Conservation (phyloP, 2,113 vertebrate species). For the Aptenodytes forsteri region DNA sequence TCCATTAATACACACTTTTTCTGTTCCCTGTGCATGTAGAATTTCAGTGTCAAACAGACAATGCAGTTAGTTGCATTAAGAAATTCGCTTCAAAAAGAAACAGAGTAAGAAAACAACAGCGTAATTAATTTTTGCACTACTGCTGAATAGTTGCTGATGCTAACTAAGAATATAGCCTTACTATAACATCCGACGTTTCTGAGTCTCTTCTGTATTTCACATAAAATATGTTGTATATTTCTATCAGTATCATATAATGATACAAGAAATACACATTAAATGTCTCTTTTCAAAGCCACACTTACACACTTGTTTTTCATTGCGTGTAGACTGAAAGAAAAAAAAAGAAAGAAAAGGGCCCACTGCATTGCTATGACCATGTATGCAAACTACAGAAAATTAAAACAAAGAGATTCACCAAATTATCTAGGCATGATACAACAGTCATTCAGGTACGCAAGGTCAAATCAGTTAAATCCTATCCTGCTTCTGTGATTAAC, state of each 20-base stretch:
- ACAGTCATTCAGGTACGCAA: background rate
- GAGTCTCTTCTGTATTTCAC: background rate
- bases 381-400: background rate
- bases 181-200: background rate
- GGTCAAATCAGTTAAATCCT: background rate
- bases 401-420: background rate
- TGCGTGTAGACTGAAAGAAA: background rate
- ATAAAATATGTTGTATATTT: background rate
- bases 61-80: background rate
- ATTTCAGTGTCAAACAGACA: background rate
- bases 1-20: background rate
- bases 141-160: background rate
- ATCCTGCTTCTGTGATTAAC: background rate
- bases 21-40: background rate
- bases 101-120: background rate
- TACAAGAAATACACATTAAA: background rate
- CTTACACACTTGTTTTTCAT: background rate
- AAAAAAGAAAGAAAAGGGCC: background rate
- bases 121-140: background rate
- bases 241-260: background rate
- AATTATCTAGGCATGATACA: background rate
- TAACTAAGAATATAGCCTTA: background rate
- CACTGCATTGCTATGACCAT: background rate
- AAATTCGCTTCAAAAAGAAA: background rate
- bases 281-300: background rate